A percentile compares a stretch with the other conserved stretches of the same genome.
Conservation (phyloP, 2,113 vertebrate genomes). For the Sterrhoptilus dennistouni region DNA sequence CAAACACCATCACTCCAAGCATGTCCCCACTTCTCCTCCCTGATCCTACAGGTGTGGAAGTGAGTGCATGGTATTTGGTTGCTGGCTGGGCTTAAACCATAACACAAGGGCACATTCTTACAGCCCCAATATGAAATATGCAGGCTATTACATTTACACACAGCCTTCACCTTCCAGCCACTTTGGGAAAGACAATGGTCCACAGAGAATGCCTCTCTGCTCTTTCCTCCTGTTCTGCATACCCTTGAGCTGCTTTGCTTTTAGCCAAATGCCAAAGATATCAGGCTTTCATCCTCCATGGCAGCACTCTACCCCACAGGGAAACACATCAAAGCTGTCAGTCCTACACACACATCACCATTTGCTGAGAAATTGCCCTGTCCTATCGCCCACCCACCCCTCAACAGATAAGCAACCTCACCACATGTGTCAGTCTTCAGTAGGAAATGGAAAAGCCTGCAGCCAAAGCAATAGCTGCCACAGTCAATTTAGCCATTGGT, state of each 20-base stretch:
- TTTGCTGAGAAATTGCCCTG: neutral
- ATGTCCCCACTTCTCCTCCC: neutral
- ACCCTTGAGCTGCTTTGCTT: neutral
- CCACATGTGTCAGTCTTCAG: neutral
- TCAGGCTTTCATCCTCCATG: neutral
- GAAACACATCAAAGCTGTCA: constrained; percentile 2
- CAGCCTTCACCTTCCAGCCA: neutral
- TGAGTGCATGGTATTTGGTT: neutral
- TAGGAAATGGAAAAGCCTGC: neutral
- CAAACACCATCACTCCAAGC: neutral
- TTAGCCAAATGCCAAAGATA: neutral
- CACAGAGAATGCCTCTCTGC: neutral
- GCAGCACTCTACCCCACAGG: neutral
- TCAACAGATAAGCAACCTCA: constrained; percentile 8
- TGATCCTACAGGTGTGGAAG: neutral
- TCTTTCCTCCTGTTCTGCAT: neutral
- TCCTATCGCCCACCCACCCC: neutral
- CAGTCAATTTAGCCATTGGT: neutral
- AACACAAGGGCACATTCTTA: neutral
- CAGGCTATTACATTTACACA: neutral
- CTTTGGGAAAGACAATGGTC: neutral
- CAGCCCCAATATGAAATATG: neutral
- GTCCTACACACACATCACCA: neutral
- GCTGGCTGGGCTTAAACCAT: neutral
- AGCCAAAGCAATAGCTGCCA: constrained; percentile 1